Evolutionary conservation across 2,888 invertebrate species (phyloP), one percentile per base, ranked within the genome.

Genomic region (Chrysodeixis includens): DNA sequence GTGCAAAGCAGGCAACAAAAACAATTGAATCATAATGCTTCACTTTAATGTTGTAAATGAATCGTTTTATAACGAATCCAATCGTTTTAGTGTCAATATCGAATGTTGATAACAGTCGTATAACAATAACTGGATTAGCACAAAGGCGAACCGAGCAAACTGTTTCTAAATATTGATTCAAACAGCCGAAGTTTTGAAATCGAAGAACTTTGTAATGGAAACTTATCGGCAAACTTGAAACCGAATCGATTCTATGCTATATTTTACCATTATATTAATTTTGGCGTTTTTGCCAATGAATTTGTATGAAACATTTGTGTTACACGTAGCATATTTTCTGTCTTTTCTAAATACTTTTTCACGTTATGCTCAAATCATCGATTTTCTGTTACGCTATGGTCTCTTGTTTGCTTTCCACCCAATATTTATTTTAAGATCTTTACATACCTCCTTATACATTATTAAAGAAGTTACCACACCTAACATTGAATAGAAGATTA

Each of bases 141-240:
- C 46, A 49, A 49, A 49, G 10, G 20, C 8, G 18, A 20, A 18
- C 46, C 9, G n/a, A 53, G 9, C 20, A 51, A 51, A 35, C 3
- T 22, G 32, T 51, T 52, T 59, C 26, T 30, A 58, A 58, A 58
- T 49, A 51, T 58, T 58, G 49, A 58, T 30, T 58, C 18, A 30
- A 32, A 20, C 35, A 9, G 16, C 22, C 26, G 12, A 20, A 51
- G 18, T 26, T 12, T 51, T 52, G 7, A 52, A 52, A 26, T 14
- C 52, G 26, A 26, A 14, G 10, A 52, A 26, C n/a, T 22, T 14
- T 14, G 9, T 49, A 26, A 49, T 18, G 46, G 46, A 20, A 49
- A 49, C 9, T 49, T 49, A 49, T 20, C 46, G 18, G 20, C 10
- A 20, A 49, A 49, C 10, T 49, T 49, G n/a, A n/a, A n/a, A n/a